These are phyloP conservation scores for Eulemur mongoz DNA, from an alignment of 2,797 vertebrate species.

Conservation along the genomic window DNA sequence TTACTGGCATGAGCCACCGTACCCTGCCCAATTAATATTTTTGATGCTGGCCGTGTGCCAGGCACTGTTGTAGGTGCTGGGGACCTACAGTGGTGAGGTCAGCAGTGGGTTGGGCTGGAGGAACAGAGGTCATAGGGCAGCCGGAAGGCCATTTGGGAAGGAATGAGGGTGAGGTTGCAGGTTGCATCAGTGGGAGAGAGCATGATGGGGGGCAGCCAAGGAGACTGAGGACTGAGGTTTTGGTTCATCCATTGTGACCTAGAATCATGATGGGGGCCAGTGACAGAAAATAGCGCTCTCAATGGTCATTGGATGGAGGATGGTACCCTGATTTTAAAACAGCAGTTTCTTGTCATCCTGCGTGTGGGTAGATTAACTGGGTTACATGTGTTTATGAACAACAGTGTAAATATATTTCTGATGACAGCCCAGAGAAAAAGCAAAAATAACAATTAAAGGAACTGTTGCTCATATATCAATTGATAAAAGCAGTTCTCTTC, in stretches of 20 bases:
- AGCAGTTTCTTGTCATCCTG: neutral
- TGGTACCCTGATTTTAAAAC: neutral
- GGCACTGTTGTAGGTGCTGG: too few species aligned
- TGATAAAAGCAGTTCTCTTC: neutral
- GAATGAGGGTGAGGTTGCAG: neutral
- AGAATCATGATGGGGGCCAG: neutral
- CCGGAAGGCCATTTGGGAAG: neutral
- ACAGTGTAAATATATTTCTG: neutral
- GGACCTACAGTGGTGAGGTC: neutral
- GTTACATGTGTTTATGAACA: neutral
- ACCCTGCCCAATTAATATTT: neutral
- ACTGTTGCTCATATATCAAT: neutral
- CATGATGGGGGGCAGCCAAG: neutral
- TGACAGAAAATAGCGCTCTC: neutral
- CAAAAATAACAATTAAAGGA: neutral
- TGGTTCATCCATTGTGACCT: neutral
- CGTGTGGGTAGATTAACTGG: neutral
- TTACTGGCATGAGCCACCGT: neutral
- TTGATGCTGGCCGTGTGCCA: neutral
- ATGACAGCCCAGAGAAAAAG: neutral
- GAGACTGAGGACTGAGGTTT: neutral
- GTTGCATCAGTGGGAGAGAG: neutral
- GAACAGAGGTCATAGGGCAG: accelerated
- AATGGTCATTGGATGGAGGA: neutral
- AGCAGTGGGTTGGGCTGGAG: neutral